Conservation (phyloP, 2,888 invertebrate genomes). For the Sylvicola cinctus region DNA sequence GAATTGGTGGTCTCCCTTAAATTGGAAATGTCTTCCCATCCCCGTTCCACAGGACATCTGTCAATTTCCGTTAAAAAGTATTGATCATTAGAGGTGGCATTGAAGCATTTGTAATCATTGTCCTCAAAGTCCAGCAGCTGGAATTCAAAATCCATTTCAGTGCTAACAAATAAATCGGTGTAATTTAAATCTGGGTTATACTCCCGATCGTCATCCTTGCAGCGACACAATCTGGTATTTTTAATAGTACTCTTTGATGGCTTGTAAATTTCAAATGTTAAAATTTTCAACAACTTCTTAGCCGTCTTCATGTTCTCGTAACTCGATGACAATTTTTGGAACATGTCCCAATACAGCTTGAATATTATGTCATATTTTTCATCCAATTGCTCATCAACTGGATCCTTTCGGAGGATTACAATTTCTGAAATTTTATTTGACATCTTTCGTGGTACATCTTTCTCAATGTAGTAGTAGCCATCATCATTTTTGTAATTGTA, state of each 20-base stretch:
- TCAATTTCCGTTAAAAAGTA: conserved; percentile 6
- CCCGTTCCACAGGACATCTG: conserved; percentile 1
- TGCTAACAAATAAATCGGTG: conserved; percentile 1
- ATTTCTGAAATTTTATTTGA: not conserved
- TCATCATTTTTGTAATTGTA: conserved; percentile 1
- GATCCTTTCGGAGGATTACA: not conserved
- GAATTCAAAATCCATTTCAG: conserved; percentile 11
- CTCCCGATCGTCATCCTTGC: not conserved
- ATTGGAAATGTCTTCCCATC: not conserved
- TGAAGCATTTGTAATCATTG: conserved; percentile 21
- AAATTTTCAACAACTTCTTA: not conserved
- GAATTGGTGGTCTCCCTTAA: conserved; percentile 1
- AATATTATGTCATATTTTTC: not conserved
- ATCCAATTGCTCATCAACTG: not conserved
- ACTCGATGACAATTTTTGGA: not conserved
- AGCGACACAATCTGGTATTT: not conserved
- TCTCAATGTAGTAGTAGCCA: not conserved
- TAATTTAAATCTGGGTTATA: not conserved
- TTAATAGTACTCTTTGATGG: not conserved
- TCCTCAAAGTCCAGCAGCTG: conserved; percentile 21
- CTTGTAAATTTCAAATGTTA: not conserved
- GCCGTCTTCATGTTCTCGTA: not conserved
- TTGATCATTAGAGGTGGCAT: conserved; percentile 13
- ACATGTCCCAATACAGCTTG: not conserved
- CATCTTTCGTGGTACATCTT: not conserved